Conservation (phyloP, 2,888 invertebrate species). For the Dolichomitus sp. region DNA sequence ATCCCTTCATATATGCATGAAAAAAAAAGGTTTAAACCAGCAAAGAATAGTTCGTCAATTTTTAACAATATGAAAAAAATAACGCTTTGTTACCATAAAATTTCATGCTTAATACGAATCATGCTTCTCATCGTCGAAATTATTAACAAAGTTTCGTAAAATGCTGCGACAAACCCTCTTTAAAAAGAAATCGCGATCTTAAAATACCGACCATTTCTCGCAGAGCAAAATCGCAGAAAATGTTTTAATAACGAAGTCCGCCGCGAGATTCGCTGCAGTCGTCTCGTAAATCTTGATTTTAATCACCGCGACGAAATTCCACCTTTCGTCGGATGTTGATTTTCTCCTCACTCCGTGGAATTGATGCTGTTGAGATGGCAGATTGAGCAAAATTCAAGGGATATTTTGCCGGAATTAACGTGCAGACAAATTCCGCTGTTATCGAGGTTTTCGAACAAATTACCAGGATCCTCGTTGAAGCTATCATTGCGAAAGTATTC, state of each 20-base stretch:
- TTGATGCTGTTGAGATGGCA: constrained; percentile 87
- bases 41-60: neutral
- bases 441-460: constrained; percentile 76
- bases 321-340: constrained; percentile 14
- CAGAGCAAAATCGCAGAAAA: neutral
- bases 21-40: neutral
- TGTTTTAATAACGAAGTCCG: neutral
- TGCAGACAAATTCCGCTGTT: constrained; percentile 88
- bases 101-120: neutral
- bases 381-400: constrained; percentile 88
- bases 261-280: neutral
- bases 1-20: neutral
- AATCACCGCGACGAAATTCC: constrained; percentile 3
- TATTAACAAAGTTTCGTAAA: neutral
- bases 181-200: no score
- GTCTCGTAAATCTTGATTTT: neutral
- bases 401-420: constrained; percentile 87
- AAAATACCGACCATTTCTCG: constrained; percentile 63
- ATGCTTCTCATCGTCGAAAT: neutral
- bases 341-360: constrained; percentile 54
- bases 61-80: neutral
- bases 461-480: constrained; percentile 43
- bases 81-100: neutral
- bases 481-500: constrained; percentile 19
- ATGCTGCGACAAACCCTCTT: neutral